Percentiles rank a stretch among this genome's conserved stretches.
Evolutionary conservation across 2,888 invertebrate species (phyloP).

Genomic region (Drosophila histrio): DNA sequence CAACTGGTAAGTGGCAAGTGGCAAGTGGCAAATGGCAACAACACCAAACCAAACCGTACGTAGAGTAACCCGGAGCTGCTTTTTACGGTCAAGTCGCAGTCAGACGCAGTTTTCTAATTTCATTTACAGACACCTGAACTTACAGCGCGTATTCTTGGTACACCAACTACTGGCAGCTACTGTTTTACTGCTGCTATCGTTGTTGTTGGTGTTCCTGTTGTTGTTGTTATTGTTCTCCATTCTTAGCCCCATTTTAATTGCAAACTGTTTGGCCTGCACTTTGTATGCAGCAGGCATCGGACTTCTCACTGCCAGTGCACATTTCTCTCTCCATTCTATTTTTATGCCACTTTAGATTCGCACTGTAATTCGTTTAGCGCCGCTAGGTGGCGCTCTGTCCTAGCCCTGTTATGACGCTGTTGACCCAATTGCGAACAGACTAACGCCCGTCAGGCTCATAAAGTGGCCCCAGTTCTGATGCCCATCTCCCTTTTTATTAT

Average conservation of each 20-base stretch:
- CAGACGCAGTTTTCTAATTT: slow-evolving; percentile 55
- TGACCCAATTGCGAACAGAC: slow-evolving; percentile 68
- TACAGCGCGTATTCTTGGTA: slow-evolving; percentile 1
- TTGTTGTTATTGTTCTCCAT: slow-evolving; percentile 19
- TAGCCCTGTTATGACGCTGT: slow-evolving; percentile 58
- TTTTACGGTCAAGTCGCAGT: slow-evolving; percentile 48
- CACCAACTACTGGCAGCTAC: slow-evolving; percentile 7
- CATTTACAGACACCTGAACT: slow-evolving; percentile 59
- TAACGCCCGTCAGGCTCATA: slow-evolving; percentile 37
- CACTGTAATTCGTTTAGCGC: slow-evolving; percentile 72
- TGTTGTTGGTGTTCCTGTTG: slow-evolving; percentile 9
- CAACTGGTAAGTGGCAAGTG: neutral
- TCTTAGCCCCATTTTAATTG: slow-evolving; percentile 74
- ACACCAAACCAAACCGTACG: neutral
- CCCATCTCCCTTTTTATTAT: slow-evolving; percentile 7
- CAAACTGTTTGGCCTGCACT: slow-evolving; percentile 66
- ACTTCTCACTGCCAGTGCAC: neutral
- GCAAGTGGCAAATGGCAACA: slow-evolving; percentile 3
- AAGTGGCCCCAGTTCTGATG: slow-evolving; percentile 32
- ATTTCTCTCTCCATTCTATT: slow-evolving; percentile 41
- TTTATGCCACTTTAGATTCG: slow-evolving; percentile 68
- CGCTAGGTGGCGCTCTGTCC: slow-evolving; percentile 65
- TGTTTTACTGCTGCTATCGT: slow-evolving; percentile 19
- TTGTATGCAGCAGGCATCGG: slow-evolving; percentile 65
- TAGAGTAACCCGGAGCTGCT: slow-evolving; percentile 11